phyloP scores from a whole-genome alignment of 2,797 vertebrate genomes.

The Cuculus canorus region DNA sequence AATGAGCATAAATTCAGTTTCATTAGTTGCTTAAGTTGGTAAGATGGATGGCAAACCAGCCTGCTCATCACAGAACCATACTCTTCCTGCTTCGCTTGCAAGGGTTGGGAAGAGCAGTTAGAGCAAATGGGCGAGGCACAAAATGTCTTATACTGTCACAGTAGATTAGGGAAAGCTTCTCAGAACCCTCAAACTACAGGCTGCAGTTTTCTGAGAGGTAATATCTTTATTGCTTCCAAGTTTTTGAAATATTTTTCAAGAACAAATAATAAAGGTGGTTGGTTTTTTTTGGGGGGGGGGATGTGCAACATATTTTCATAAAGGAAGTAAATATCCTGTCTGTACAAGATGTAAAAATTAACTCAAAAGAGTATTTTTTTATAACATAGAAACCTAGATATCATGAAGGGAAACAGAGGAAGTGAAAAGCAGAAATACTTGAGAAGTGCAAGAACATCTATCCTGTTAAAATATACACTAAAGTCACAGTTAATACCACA shows the following conservation, averaged over 20 bases:
- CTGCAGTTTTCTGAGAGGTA: background rate
- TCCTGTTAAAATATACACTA: background rate
- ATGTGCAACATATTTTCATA: background rate
- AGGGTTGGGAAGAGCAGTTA: background rate
- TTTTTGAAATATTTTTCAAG: background rate
- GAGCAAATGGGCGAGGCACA: background rate
- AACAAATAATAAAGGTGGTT: background rate
- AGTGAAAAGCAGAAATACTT: background rate
- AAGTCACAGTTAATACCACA: background rate
- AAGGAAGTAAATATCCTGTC: background rate
- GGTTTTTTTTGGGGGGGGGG: too few relatives aligned
- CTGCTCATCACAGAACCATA: background rate
- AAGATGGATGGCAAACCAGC: background rate
- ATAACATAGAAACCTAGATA: background rate
- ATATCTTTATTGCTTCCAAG: background rate
- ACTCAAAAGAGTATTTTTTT: background rate
- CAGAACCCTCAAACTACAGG: background rate
- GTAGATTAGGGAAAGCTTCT: background rate
- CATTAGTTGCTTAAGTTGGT: background rate
- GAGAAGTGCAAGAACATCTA: background rate
- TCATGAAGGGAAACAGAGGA: background rate
- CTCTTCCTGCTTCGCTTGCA: background rate
- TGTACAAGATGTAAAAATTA: background rate
- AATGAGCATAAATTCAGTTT: background rate
- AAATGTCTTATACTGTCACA: background rate